A percentile compares a stretch with the other conserved stretches of the same genome.
Conservation (phyloP, 2,113 vertebrate genomes). For the Alexandromys fortis region DNA sequence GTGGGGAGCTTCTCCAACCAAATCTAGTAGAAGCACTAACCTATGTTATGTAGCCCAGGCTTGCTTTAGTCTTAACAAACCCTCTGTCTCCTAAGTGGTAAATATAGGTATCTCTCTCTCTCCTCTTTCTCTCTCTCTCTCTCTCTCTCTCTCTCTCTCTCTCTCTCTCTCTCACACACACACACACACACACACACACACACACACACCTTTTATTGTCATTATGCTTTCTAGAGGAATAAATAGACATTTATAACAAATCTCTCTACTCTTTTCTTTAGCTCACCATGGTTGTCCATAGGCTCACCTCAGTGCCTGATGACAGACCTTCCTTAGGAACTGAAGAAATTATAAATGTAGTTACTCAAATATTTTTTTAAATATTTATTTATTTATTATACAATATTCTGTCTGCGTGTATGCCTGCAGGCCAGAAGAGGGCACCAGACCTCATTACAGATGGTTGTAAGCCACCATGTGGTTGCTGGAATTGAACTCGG, state of each 20-base stretch:
- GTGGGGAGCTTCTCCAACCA: neutral
- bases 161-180: too few species aligned
- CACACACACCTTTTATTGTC: neutral
- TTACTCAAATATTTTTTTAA: neutral
- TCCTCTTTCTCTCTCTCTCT: too few species aligned
- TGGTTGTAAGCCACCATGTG: too few species aligned
- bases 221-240: neutral
- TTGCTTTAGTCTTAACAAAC: neutral
- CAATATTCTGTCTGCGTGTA: too few species aligned
- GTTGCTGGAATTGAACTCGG: too few species aligned
- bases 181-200: neutral
- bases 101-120: neutral
- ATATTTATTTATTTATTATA: too few species aligned
- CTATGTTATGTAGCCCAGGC: neutral
- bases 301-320: neutral
- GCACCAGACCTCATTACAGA: too few species aligned
- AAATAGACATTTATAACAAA: neutral
- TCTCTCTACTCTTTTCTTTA: neutral
- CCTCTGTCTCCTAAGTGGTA: neutral
- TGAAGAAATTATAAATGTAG: neutral
- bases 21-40: neutral
- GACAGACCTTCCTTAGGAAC: neutral
- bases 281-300: neutral
- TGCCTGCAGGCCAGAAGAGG: too few species aligned
- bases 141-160: too few species aligned